Evolutionary conservation across 2,888 invertebrate species (phyloP), one percentile per base, ranked within the genome.

Genomic region (Panorpa germanica): DNA sequence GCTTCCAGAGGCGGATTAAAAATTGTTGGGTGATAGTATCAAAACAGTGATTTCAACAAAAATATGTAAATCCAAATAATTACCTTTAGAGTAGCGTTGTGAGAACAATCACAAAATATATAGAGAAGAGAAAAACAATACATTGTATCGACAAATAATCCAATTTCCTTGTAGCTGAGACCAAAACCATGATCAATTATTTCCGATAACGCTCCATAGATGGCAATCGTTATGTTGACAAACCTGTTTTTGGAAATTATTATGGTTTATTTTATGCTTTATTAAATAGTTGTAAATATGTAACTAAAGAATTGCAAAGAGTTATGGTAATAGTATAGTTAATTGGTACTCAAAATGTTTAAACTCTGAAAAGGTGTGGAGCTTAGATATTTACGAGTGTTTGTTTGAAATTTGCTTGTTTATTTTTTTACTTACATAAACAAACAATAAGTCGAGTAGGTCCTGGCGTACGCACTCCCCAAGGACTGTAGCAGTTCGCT

Each of bases 31-130:
- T 20, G 11, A 14, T n/a, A n/a, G 25, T 8, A 9, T 25, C 12
- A 20, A 21, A 28, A 28, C 21, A 18, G 14, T 28, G 12, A 28
- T 9, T 9, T 28, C 20, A 28, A 28, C 21, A 28, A 28, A 20
- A 12, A 5, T 20, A 16, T 25, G 11, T 9, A 8, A 3, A n/a
- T 14, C 9, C 9, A 25, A 12, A 12, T n/a, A 24, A 19, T 19
- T 33, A 59, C 61, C 49, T 64, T 61, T 4, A 63, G 45, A 0
- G 71, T 70, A 4, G 71, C 62, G 38, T 68, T 61, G 42, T 72
- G 70, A 0, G 72, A 70, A 43, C 70, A 72, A 43, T 73, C 66
- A 11, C 67, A 71, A 41, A 71, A 72, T 25, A 72, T 60, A 40
- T 61, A 71, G 2, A 71, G 51, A 19, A 73, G 46, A 1, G 55